A percentile compares a stretch with the other conserved stretches of the same genome.
These are phyloP conservation scores for Paradisaea rubra DNA, from an alignment of 2,113 vertebrate genomes.

Conservation along the genomic window DNA sequence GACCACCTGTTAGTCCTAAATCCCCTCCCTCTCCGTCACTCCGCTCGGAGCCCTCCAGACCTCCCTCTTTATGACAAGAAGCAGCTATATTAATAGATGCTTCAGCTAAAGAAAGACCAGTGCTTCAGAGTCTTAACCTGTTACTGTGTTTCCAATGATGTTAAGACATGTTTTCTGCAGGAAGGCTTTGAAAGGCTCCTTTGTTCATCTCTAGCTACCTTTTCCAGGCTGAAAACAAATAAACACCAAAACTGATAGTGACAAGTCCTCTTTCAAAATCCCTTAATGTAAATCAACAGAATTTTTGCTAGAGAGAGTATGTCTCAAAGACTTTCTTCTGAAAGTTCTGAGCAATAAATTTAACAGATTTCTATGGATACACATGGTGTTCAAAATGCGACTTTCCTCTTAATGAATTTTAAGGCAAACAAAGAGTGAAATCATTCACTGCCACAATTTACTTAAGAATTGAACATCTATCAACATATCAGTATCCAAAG, in stretches of 20 bases:
- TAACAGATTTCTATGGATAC: not conserved
- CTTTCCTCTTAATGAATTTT: not conserved
- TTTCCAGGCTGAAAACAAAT: not conserved
- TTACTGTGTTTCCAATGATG: conserved; percentile 6
- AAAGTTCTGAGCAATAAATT: not conserved
- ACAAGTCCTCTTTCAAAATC: not conserved
- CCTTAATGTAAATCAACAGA: not conserved
- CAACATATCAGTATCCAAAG: not conserved
- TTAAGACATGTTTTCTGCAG: not conserved
- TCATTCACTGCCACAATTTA: not conserved
- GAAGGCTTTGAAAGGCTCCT: not conserved
- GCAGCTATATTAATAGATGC: conserved; percentile 65
- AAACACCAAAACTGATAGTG: not conserved
- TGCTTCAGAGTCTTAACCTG: conserved; percentile 23
- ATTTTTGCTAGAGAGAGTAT: not conserved
- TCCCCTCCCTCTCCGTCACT: conserved; percentile 62
- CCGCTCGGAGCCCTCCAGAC: conserved; percentile 43
- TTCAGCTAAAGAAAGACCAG: conserved; percentile 61
- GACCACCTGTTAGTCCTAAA: conserved; percentile 72
- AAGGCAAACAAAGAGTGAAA: not conserved
- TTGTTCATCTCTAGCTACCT: not conserved
- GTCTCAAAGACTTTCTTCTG: not conserved
- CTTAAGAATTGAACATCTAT: not conserved
- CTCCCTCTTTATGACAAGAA: conserved; percentile 48
- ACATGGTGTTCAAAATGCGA: rapidly evolving